Conservation (phyloP, 2,888 invertebrate species). For the Noctua janthe region DNA sequence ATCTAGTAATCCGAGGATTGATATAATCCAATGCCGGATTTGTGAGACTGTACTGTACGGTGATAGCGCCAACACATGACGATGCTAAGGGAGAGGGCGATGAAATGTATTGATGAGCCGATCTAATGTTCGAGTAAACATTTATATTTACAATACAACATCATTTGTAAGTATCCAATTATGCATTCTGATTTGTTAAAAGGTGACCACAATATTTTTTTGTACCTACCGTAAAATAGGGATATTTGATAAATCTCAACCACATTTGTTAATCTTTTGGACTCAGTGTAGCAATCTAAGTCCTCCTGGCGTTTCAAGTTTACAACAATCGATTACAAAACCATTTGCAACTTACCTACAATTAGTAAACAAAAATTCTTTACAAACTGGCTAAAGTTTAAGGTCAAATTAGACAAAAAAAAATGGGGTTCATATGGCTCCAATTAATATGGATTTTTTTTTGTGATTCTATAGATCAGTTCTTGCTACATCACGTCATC, state of each 20-base stretch:
- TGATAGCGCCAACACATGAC: background rate
- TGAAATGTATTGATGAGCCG: constrained; percentile 11
- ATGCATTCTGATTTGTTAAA: constrained; percentile 1
- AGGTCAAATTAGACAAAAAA: background rate
- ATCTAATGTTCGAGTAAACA: constrained; percentile 13
- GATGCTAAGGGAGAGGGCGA: background rate
- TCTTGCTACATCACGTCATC: background rate
- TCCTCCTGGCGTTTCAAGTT: background rate
- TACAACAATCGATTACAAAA: background rate
- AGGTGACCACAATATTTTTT: background rate
- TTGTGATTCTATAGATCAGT: background rate
- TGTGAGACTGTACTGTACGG: background rate
- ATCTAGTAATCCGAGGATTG: no score
- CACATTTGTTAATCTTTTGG: background rate
- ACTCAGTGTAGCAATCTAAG: background rate
- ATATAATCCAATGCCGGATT: no score
- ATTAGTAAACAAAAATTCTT: background rate
- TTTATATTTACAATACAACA: constrained; percentile 1
- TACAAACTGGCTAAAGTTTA: no score
- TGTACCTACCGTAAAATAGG: background rate
- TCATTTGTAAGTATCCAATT: background rate
- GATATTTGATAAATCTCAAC: background rate
- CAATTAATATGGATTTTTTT: background rate
- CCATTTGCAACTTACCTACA: background rate
- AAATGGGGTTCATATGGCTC: background rate